phyloP scores from a whole-genome alignment of 2,113 vertebrate genomes.

The Nothobranchius kuhntae region DNA sequence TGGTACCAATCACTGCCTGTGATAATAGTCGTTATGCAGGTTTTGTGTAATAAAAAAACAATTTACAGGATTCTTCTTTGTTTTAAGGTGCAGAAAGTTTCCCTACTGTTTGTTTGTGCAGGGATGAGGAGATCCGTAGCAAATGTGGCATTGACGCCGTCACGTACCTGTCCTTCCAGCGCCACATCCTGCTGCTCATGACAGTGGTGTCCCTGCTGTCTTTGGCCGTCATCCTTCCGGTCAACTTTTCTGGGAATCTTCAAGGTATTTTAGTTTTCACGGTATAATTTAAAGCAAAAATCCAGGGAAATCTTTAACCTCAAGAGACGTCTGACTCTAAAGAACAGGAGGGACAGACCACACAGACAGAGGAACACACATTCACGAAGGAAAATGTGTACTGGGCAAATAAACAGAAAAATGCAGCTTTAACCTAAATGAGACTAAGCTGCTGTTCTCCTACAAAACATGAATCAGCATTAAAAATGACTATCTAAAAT shows the following conservation, averaged over 20 bases:
- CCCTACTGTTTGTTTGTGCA: conserved; percentile 63
- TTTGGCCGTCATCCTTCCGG: conserved; percentile 89
- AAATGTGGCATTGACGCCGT: conserved; percentile 93
- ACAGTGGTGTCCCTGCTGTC: conserved; percentile 90
- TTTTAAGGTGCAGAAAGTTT: no score
- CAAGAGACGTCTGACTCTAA: conserved; percentile 25
- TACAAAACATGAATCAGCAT: no score
- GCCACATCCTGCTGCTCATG: conserved; percentile 90
- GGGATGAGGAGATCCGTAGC: conserved; percentile 92
- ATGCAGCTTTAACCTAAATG: no score
- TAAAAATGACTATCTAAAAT: no score
- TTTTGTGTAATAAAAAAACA: neutral
- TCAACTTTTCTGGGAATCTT: conserved; percentile 93
- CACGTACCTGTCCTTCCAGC: conserved; percentile 96
- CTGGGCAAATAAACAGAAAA: neutral
- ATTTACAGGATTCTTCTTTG: neutral
- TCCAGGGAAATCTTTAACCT: conserved; percentile 47
- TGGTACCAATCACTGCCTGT: conserved; percentile 38
- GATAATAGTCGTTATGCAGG: conserved; percentile 29
- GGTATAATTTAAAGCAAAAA: conserved; percentile 32
- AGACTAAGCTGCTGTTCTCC: no score
- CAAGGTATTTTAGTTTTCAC: conserved; percentile 82
- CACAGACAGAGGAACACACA: conserved; percentile 50
- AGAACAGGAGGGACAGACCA: conserved; percentile 36
- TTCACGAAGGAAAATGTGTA: no score